Evolutionary conservation across 2,888 invertebrate genomes (phyloP), one percentile per base, ranked within the genome.

Genomic region (Anoplius nigerrimus): DNA sequence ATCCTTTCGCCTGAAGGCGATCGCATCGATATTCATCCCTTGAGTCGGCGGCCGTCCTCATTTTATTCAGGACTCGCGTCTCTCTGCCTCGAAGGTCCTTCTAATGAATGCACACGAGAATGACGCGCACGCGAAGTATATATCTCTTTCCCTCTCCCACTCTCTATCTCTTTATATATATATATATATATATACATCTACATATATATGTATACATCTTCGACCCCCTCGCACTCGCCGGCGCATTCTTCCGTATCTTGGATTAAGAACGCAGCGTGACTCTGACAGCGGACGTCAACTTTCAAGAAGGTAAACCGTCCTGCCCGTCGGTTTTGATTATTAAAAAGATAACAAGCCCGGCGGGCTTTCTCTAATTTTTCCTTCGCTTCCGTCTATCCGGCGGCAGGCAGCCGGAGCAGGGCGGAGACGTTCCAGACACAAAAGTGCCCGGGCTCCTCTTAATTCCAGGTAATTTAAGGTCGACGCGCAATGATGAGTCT

Each of bases 301-400:
- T 48, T 16, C n/a, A 48, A 48, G 48, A 75, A 78, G 79, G 74
- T 68, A 73, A 75, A 71, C 72, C 72, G 66, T 76, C 75, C 75
- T 78, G 74, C 74, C 82, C 79, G 86, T 86, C 86, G 83, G 79
- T 76, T 83, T 76, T 83, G 80, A 86, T 86, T 87, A 87, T 86
- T 85, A 86, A 85, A 86, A 86, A 86, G 86, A 86, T 86, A 85
- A 86, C 82, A 83, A 83, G 82, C 83, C 83, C 80, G 69, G 69
- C 75, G 81, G 81, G 72, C 71, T 80, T 80, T 78, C 62, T 82
- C 82, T 81, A 82, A 81, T 84, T 84, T 81, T 81, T 80, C 77
- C 75, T 63, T 71, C 74, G 67, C 75, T 79, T 78, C 74, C 73
- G 56, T 52, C 58, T 61, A 48, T 42, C 60, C 65, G 68, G 1